Conservation (phyloP, 2,888 invertebrate species). For the Amblyteles armatorius region DNA sequence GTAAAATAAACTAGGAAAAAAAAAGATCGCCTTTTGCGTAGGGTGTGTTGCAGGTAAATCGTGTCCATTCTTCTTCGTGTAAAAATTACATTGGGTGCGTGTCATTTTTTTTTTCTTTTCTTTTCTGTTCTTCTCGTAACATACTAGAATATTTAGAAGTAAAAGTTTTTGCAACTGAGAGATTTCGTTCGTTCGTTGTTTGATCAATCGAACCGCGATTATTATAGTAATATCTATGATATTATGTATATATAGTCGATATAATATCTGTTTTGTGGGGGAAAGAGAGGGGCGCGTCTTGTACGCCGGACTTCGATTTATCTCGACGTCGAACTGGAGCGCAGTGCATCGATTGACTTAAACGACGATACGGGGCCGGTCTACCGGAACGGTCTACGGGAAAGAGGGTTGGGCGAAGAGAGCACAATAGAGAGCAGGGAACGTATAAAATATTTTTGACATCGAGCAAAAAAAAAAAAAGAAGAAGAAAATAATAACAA, state of each 20-base stretch:
- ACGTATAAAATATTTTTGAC: constrained; percentile 53
- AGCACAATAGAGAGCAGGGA: constrained; percentile 56
- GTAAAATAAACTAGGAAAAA: constrained; percentile 73
- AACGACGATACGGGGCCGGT: constrained; percentile 43
- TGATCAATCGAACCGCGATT: constrained; percentile 62
- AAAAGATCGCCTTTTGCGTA: constrained; percentile 14
- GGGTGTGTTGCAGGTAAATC: constrained; percentile 10
- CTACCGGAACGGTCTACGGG: constrained; percentile 12
- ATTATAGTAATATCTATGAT: constrained; percentile 45
- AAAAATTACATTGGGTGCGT: constrained; percentile 12
- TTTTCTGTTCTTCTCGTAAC: background rate
- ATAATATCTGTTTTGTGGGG: constrained; percentile 26
- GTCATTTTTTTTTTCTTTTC: background rate
- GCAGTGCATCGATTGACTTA: constrained; percentile 25
- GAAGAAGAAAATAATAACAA: constrained; percentile 21
- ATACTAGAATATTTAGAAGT: background rate
- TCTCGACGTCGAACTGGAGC: constrained; percentile 14
- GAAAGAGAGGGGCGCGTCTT: background rate
- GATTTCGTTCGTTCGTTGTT: constrained; percentile 67
- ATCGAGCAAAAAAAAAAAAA: constrained; percentile 45
- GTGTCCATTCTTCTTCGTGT: background rate
- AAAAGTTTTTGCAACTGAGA: constrained; percentile 34
- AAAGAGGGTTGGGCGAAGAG: constrained; percentile 39
- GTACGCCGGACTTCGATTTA: constrained; percentile 14
- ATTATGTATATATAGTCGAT: constrained; percentile 34